A percentile compares a stretch with the other conserved stretches of the same genome.
Evolutionary conservation across 2,888 invertebrate species (phyloP).

Genomic region (Lomographa bimaculata): DNA sequence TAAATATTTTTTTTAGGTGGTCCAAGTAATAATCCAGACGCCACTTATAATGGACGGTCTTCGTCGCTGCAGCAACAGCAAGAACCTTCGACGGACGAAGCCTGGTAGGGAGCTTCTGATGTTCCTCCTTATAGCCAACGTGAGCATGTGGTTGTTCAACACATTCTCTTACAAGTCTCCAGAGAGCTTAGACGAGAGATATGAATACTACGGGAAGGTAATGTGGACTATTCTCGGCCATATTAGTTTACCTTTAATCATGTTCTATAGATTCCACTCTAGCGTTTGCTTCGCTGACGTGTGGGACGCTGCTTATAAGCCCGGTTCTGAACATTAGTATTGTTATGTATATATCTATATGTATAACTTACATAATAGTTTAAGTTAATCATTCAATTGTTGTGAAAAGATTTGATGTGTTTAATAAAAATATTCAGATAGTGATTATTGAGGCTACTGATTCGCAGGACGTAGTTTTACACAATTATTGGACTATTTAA

Average conservation of each 20-base stretch:
- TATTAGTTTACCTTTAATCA: constrained; percentile 88
- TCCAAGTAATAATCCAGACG: constrained; percentile 89
- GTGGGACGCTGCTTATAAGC: constrained; percentile 89
- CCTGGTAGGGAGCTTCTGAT: constrained; percentile 90
- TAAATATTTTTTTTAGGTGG: constrained; percentile 81
- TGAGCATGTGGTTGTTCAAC: constrained; percentile 90
- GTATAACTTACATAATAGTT: too few relatives aligned
- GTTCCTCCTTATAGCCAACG: constrained; percentile 89
- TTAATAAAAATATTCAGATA: too few relatives aligned
- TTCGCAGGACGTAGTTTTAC: too few relatives aligned
- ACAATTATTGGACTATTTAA: too few relatives aligned
- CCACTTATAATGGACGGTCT: constrained; percentile 89
- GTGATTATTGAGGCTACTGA: too few relatives aligned
- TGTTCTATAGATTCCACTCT: constrained; percentile 91
- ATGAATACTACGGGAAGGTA: constrained; percentile 87
- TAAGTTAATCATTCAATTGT: too few relatives aligned
- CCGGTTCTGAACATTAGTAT: constrained; percentile 69
- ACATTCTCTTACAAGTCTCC: constrained; percentile 86
- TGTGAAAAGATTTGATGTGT: too few relatives aligned
- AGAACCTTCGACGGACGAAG: constrained; percentile 85
- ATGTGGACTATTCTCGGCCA: constrained; percentile 90
- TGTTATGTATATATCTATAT: neutral
- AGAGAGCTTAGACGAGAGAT: constrained; percentile 80
- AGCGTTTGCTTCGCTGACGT: constrained; percentile 91
- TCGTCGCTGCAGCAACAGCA: constrained; percentile 88